Base-by-base conservation (phyloP, 2,797 vertebrate species). In the Melanotaenia parkinsoni region DNA sequence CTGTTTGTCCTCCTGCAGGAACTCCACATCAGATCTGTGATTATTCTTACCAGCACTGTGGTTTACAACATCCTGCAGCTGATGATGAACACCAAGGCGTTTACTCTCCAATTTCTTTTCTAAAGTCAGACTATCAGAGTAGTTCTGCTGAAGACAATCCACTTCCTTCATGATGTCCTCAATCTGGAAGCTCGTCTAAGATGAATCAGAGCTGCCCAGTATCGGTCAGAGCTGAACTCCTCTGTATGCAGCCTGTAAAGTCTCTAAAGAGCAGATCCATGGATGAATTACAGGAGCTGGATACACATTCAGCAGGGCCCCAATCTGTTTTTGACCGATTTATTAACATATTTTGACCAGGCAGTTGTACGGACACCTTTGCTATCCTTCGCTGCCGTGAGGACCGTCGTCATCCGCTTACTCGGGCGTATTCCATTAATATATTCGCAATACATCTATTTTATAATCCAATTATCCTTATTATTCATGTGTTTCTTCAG, bases 311-410 rank as follows among this genome's bases (percentile, higher is more conserved):
- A 8, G n/a, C 37, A 22, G 54, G 38, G 12, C 14, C 33, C 33
- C 0, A 16, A 20, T 37, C 2, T 47, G n/a, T 30, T 30, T 30
- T 30, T 58, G 45, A 43, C 18, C n/a, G 30, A 28, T 30, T 50
- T n/a, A 9, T 38, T 20, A 7, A 0, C 2, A 57, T 35, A 0
- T 72, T 66, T 14, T 51, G 14, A 56, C 20, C 71, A 67, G 71
- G 71, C 71, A 67, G 54, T 57, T 26, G 33, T 35, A 0, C 63
- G 20, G 47, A 73, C 71, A 67, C 63, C 61, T 60, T 38, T 53
- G 5, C 14, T 32, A 6, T 11, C 7, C 47, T 38, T 38, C 3
- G 2, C 9, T 38, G 12, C 37, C 37, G 33, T 9, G 6, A 35
- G 33, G 5, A 35, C 33, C 33, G 33, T 35, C 8, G 30, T 30